Conservation (phyloP, 2,113 vertebrate species). For the Miniopterus natalensis region DNA sequence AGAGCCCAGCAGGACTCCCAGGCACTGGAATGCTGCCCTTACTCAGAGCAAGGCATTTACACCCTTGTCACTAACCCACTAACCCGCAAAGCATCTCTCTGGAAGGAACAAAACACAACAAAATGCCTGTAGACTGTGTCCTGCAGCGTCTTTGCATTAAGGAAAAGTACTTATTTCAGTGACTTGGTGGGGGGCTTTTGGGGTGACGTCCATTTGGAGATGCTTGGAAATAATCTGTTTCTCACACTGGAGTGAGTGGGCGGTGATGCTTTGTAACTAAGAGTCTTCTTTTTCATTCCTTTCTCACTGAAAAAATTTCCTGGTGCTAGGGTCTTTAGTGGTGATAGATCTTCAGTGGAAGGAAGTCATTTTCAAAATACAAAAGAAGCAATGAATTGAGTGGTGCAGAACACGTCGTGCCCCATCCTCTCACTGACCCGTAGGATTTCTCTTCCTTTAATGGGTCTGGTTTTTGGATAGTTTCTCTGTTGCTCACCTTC, state of each 20-base stretch:
- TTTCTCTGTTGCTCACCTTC: neutral
- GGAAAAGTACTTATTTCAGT: neutral
- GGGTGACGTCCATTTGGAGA: neutral
- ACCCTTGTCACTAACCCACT: neutral
- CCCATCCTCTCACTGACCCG: neutral
- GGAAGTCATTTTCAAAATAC: neutral
- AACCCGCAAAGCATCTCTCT: neutral
- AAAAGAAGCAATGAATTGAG: neutral
- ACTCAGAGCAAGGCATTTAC: neutral
- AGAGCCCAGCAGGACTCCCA: neutral
- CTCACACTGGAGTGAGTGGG: neutral
- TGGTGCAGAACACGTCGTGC: neutral
- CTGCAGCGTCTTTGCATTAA: conserved; percentile 6
- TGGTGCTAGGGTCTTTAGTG: neutral
- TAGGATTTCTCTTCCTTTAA: neutral
- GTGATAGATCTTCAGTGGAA: neutral
- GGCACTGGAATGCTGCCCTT: neutral
- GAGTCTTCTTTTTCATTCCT: neutral
- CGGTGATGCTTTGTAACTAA: neutral
- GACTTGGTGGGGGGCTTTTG: neutral
- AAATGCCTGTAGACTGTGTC: neutral
- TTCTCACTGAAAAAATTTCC: neutral
- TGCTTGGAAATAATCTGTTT: conserved; percentile 2
- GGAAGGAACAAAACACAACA: conserved; percentile 5
- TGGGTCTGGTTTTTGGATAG: neutral